phyloP scores from a whole-genome alignment of 2,888 invertebrate species.

The Candidula unifasciata region DNA sequence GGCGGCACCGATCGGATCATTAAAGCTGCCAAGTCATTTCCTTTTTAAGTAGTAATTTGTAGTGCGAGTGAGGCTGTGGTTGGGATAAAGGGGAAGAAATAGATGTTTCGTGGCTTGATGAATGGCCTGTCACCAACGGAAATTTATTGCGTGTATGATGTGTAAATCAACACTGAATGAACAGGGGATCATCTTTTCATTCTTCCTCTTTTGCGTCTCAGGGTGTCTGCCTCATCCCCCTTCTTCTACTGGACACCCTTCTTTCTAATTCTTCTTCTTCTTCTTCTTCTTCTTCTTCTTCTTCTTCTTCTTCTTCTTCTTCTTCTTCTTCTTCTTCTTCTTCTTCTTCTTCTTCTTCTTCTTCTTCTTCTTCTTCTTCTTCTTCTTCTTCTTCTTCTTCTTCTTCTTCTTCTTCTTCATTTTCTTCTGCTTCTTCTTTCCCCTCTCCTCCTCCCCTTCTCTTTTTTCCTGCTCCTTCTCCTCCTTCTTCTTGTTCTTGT shows the following conservation, averaged over 20 bases:
- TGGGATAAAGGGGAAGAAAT: neutral
- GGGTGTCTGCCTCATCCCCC: neutral
- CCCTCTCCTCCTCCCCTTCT: too few relatives aligned
- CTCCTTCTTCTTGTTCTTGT: too few relatives aligned
- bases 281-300: neutral
- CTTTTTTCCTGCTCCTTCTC: too few relatives aligned
- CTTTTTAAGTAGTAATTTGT: constrained; percentile 7
- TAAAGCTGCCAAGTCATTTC: constrained; percentile 8
- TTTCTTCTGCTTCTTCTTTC: too few relatives aligned
- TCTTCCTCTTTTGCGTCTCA: neutral
- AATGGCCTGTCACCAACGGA: neutral
- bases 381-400: neutral
- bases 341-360: neutral
- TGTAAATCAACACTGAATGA: neutral
- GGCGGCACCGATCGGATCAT: neutral
- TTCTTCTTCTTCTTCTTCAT: too few relatives aligned
- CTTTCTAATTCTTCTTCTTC: neutral
- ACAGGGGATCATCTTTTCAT: neutral
- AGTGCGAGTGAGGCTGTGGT: neutral
- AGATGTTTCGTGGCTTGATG: neutral
- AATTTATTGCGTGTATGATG: neutral
- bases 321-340: neutral
- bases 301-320: neutral
- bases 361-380: neutral
- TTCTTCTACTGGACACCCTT: neutral